These are phyloP conservation scores for Spinus pinus DNA, from an alignment of 2,797 vertebrate genomes.

Conservation along the genomic window DNA sequence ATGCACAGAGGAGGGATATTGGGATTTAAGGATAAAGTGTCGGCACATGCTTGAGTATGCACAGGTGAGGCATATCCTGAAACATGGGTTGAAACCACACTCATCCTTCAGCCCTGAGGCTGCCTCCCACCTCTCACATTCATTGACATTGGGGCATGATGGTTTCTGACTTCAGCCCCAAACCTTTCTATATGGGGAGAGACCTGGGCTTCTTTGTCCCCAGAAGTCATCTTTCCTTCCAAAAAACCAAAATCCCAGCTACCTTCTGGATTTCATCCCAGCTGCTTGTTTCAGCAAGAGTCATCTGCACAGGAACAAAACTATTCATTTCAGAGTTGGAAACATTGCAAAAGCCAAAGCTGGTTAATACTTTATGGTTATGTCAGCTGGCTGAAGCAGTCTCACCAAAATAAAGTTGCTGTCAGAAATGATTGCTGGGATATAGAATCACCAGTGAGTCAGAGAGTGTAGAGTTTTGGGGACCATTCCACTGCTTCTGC, in stretches of 20 bases:
- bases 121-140: background rate
- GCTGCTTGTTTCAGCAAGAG: background rate
- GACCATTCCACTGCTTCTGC: background rate
- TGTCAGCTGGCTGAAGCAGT: background rate
- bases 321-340: background rate
- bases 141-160: background rate
- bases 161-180: background rate
- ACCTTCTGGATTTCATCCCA: background rate
- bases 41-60: background rate
- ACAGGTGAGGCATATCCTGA: background rate
- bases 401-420: background rate
- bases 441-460: background rate
- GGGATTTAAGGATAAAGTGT: background rate
- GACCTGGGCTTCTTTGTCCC: background rate
- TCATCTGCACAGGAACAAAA: background rate
- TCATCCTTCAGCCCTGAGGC: background rate
- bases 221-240: background rate
- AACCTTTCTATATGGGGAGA: background rate
- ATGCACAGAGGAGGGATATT: background rate
- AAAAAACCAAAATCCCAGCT: background rate
- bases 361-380: background rate
- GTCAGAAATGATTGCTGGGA: background rate
- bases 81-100: background rate
- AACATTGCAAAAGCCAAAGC: background rate
- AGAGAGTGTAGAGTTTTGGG: background rate